phyloP scores from a whole-genome alignment of 2,113 vertebrate species.

The Mus musculus region DNA sequence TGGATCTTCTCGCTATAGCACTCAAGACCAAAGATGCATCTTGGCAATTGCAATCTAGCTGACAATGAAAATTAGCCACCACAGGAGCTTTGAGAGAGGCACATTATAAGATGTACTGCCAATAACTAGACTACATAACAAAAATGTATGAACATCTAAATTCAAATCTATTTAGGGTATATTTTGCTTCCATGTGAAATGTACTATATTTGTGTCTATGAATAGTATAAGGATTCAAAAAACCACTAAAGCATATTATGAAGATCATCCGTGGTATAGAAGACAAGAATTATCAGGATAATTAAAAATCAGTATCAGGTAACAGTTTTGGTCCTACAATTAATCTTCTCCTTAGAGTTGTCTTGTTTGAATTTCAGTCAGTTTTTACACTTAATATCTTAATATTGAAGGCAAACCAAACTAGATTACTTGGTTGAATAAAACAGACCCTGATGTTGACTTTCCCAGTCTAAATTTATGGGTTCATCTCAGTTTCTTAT shows the following conservation, averaged over 20 bases:
- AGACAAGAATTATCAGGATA: neutral
- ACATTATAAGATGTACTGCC: neutral
- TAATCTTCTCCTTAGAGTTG: constrained; percentile 1
- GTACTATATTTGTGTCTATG: neutral
- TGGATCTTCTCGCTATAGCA: neutral
- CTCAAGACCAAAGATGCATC: too few species aligned
- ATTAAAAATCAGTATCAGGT: constrained; percentile 19
- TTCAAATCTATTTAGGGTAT: neutral
- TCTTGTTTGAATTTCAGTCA: neutral
- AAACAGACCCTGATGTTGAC: neutral
- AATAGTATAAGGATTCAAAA: neutral
- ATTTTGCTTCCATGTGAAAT: constrained; percentile 22
- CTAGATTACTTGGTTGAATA: neutral
- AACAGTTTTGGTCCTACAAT: neutral
- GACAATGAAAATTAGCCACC: neutral
- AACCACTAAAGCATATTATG: neutral
- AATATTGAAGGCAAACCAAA: neutral
- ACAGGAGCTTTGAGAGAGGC: neutral
- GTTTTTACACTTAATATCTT: neutral
- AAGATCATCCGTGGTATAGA: neutral
- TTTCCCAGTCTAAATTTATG: neutral
- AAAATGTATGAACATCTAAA: neutral
- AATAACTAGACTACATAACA: neutral
- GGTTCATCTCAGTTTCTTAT: constrained; percentile 30
- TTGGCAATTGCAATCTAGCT: neutral